Base-by-base conservation (phyloP, 2,888 invertebrate genomes). In the Muschampia plurimacula region DNA sequence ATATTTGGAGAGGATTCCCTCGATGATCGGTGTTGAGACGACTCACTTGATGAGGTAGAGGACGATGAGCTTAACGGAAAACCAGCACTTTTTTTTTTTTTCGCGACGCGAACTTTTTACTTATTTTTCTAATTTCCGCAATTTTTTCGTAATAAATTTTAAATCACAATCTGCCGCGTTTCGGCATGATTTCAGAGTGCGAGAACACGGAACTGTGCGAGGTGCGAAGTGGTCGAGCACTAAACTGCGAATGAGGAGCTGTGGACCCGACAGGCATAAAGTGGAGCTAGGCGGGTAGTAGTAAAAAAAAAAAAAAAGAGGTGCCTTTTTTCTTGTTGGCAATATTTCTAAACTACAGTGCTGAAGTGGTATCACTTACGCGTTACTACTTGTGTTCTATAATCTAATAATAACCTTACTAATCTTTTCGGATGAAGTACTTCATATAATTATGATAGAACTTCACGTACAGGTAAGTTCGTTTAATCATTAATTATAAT, bases 241-340 rank as follows among this genome's bases (percentile, higher is more conserved):
- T 52, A 52, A 52, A 52, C 52, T 52, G 52, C n/a, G 52, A 52
- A 52, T 52, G 52, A 52, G n/a, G 15, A 52, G n/a, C 46, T 13
- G 8, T 52, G n/a, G 52, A 52, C n/a, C 52, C 52, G 52, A n/a
- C 7, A 52, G 8, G 52, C 15, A 52, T 7, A 15, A 6, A 52
- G 52, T n/a, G n/a, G 7, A 52, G 52, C n/a, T 15, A 2, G 52
- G 52, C 5, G 5, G 1, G n/a, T 2, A 1, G 49, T 44, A 41
- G 12, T 12, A 44, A 44, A 44, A 12, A 44, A 44, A 5, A 44
- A 44, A 44, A 44, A 12, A 44, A 9, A 44, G 10, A 10, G 44
- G 9, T 44, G 44, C 44, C 44, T 10, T 2, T 44, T 10, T 44
- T 44, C 44, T 12, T 44, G 9, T 39, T 39, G 2, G 2, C 10